A percentile compares a stretch with the other conserved stretches of the same genome.
phyloP scores from a whole-genome alignment of 1,140 invertebrate genomes.

The Archivesica marissinica region DNA sequence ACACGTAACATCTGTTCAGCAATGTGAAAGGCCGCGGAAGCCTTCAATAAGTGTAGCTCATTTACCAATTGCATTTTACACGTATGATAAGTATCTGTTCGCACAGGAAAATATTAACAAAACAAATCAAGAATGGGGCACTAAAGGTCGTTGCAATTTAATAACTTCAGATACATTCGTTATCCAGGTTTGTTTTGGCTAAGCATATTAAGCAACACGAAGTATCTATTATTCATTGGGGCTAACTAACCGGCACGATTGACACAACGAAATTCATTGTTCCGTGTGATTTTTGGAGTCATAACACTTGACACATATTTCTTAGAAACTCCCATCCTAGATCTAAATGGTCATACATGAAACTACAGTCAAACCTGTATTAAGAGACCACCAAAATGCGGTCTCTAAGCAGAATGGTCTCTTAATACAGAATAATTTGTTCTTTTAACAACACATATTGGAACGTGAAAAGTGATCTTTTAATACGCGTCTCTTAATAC shows the following conservation, averaged over 20 bases:
- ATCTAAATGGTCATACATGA: too few relatives aligned
- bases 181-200: constrained; percentile 16
- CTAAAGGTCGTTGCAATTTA: constrained; percentile 13
- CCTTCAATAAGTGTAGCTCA: background rate
- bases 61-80: background rate
- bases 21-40: background rate
- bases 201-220: constrained; percentile 1
- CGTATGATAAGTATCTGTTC: constrained; percentile 31
- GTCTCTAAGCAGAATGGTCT: too few relatives aligned
- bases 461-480: too few relatives aligned
- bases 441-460: too few relatives aligned
- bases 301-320: background rate
- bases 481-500: too few relatives aligned
- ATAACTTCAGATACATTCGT: constrained; percentile 17
- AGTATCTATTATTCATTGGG: constrained; percentile 9
- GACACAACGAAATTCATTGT: background rate
- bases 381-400: too few relatives aligned
- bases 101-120: constrained; percentile 56
- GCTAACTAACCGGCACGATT: background rate
- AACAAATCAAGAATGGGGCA: constrained; percentile 1
- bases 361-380: too few relatives aligned
- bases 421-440: too few relatives aligned
- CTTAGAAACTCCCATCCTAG: too few relatives aligned
- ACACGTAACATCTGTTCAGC: background rate
- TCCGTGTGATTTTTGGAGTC: constrained; percentile 2